Evolutionary conservation across 2,888 invertebrate genomes (phyloP).

Genomic region (Tortrix viridana): DNA sequence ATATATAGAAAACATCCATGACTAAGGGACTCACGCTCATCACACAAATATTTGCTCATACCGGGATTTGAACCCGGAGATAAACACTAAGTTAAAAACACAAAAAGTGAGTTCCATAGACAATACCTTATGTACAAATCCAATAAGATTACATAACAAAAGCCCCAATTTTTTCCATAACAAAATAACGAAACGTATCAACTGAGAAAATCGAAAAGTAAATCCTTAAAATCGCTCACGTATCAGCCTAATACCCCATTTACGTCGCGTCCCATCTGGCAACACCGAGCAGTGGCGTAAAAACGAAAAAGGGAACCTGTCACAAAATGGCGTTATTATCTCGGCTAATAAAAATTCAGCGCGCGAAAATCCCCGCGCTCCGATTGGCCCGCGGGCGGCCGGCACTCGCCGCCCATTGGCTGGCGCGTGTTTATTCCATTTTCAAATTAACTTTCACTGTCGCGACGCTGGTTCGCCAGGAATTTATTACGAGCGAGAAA

Average conservation of each 20-base stretch:
- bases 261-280: conserved; percentile 64
- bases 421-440: conserved; percentile 78
- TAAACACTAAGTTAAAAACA: too few species aligned
- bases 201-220: conserved; percentile 48
- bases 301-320: conserved; percentile 74
- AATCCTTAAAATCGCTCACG: conserved; percentile 59
- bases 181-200: conserved; percentile 42
- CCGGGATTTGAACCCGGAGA: too few species aligned
- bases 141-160: conserved; percentile 17
- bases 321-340: conserved; percentile 83
- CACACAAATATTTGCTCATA: too few species aligned
- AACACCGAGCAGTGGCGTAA: conserved; percentile 49
- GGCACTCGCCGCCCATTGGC: conserved; percentile 69
- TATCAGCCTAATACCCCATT: conserved; percentile 54
- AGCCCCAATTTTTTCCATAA: conserved; percentile 31
- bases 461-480: conserved; percentile 62
- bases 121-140: not conserved
- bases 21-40: too few species aligned
- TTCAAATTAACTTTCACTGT: conserved; percentile 84
- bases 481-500: conserved; percentile 59
- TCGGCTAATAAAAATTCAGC: conserved; percentile 83
- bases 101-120: too few species aligned
- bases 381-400: conserved; percentile 72
- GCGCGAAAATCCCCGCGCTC: conserved; percentile 76
- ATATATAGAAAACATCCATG: too few species aligned